Base-by-base conservation (phyloP, 2,113 vertebrate species). In the Tringa solitaria region DNA sequence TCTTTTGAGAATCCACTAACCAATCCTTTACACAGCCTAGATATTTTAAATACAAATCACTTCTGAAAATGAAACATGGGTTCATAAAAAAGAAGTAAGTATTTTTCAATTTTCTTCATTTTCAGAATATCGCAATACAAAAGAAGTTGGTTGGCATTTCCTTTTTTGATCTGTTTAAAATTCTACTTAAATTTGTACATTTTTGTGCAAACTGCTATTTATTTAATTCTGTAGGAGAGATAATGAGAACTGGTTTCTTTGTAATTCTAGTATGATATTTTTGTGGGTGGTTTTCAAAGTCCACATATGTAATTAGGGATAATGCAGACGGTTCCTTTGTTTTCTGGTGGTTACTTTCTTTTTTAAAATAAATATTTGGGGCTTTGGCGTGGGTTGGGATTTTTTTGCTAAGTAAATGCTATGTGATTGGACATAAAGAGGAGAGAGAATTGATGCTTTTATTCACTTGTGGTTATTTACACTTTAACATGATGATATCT, bases 161-260 rank as follows among this genome's bases (percentile, higher is more conserved):
- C 11, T 20, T 80, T 67, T 88, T 10, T 28, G 51, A 79, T 91
- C 77, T 80, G 74, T 91, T 97, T 96, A 80, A 96, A 97, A 97
- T 35, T 53, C 61, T 91, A 96, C 83, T 95, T 89, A 94, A 95
- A 98, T 95, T 72, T 89, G 87, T 82, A 97, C 14, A 1, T 67
- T 94, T 90, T 90, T 56, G 57, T 81, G 84, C 61, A 97, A 94
- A 90, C 82, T 96, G 60, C 59, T 96, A 94, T 97, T 98, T 97
- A 91, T 98, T 97, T 97, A 97, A 97, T 97, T 97, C 91, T 17
- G 7, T 94, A 96, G 97, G 92, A 96, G 87, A 96, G 83, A 96
- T 97, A 97, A 96, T 96, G 95, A 98, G 83, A 75, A 80, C 50
- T 79, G 26, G 27, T 83, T 95, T 54, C 77, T 94, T 90, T 96